These are phyloP conservation scores for Pilophorus perplexus DNA, from an alignment of 2,888 invertebrate genomes.

Conservation along the genomic window DNA sequence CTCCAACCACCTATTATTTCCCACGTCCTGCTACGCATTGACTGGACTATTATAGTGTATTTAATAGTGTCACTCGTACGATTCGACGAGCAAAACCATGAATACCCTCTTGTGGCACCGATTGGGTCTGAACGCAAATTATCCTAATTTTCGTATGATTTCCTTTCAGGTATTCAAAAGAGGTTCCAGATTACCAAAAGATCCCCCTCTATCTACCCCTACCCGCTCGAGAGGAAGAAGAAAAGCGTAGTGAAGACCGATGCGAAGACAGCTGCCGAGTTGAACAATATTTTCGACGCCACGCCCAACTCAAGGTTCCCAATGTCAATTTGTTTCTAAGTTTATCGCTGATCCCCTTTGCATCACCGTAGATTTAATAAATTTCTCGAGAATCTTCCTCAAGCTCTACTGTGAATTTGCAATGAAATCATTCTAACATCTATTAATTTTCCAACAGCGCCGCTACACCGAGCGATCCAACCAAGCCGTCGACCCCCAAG, in stretches of 20 bases:
- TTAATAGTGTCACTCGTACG: too few relatives aligned
- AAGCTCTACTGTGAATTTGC: too few relatives aligned
- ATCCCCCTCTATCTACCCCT: conserved; percentile 42
- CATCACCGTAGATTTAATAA: background rate
- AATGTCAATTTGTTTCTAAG: background rate
- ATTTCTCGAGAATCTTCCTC: too few relatives aligned
- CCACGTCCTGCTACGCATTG: too few relatives aligned
- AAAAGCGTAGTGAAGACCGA: conserved; percentile 56
- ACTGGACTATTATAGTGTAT: too few relatives aligned
- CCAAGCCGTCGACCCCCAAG: background rate
- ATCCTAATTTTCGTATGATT: too few relatives aligned
- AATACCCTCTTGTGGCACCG: too few relatives aligned
- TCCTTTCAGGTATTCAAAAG: conserved; percentile 43
- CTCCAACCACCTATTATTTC: too few relatives aligned
- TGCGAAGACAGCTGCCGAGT: conserved; percentile 66
- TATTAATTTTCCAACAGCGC: background rate
- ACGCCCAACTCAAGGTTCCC: conserved; percentile 14
- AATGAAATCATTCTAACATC: background rate
- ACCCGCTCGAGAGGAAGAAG: conserved; percentile 43
- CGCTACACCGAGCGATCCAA: conserved; percentile 1
- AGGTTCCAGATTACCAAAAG: conserved; percentile 47
- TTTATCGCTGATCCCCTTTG: background rate
- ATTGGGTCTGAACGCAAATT: too few relatives aligned
- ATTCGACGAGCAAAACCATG: too few relatives aligned
- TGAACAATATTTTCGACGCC: conserved; percentile 62